These are phyloP conservation scores for Diloba caeruleocephala DNA, from an alignment of 2,888 invertebrate genomes.

Conservation along the genomic window DNA sequence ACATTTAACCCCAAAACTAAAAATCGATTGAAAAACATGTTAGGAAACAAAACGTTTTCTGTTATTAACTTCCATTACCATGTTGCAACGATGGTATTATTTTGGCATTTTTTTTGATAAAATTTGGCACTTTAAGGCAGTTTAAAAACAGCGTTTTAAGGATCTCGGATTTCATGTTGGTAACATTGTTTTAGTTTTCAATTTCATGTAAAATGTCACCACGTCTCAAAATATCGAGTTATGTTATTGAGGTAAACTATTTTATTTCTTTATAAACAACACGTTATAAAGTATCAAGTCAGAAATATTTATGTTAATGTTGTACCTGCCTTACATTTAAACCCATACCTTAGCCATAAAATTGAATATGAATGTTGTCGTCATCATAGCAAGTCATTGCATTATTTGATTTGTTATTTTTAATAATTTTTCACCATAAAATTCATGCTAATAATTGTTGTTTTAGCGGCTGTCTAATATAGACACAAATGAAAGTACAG, in stretches of 20 bases:
- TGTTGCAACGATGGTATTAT: no score
- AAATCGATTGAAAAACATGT: no score
- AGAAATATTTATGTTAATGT: neutral
- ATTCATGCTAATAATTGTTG: slow-evolving; percentile 11
- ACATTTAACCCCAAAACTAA: no score
- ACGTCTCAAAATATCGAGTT: slow-evolving; percentile 92
- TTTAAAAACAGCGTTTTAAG: no score
- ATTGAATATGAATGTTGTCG: slow-evolving; percentile 46
- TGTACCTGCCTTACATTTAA: slow-evolving; percentile 6
- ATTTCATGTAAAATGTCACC: slow-evolving; percentile 91
- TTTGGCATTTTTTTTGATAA: no score
- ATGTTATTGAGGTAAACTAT: slow-evolving; percentile 91
- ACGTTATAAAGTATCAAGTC: neutral
- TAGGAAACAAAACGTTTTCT: no score
- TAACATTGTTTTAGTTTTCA: no score
- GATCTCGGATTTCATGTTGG: slow-evolving; percentile 35
- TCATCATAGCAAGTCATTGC: slow-evolving; percentile 60
- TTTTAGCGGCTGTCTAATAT: slow-evolving; percentile 91
- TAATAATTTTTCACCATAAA: neutral
- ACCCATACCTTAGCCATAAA: neutral
- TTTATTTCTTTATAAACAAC: slow-evolving; percentile 49
- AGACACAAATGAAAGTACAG: slow-evolving; percentile 90
- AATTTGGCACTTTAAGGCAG: no score
- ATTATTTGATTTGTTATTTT: slow-evolving; percentile 10
- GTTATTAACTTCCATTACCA: no score